Base-by-base conservation (phyloP, 2,113 vertebrate genomes). In the Illadopsis cleaveri region DNA sequence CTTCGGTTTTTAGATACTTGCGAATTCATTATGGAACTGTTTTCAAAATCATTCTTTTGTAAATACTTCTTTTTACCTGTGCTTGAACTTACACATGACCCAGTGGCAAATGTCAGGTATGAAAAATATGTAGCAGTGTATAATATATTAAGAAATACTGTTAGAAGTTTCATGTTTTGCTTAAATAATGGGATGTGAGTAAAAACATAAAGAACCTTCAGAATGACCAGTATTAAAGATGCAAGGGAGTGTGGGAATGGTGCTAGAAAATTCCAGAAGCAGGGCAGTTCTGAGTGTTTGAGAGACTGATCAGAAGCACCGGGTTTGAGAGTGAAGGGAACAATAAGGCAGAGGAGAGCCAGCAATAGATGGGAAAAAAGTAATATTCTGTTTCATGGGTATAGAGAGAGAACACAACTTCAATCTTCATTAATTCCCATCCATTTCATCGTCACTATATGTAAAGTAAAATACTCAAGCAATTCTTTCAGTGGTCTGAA, bases 1-100 rank as follows among this genome's bases (percentile, higher is more conserved):
- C 98, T 99, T 84, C 98, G 99, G 12, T 99, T 99, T 97, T 98
- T 99, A 86, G 99, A 99, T 94, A 98, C 99, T 73, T 99, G 99
- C 98, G 99, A 99, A 98, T 98, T 98, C 83, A 98, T 99, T 92
- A 98, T 98, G 86, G 99, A 99, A 78, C 97, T 99, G 50, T 99
- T 99, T 98, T 99, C 99, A 86, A 99, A 99, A 86, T 99, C 99
- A 62, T 99, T 99, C 98, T 99, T 99, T 97, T 99, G 99, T 98
- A 99, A 99, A 98, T 98, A 99, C 84, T 99, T 99, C 97, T 98
- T 99, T 94, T 95, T 99, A 47, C 98, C 98, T 64, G 98, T 98
- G 21, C 98, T 99, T 93, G 99, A 99, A 91, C 98, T 99, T 90
- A 99, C 99, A 80, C 98, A 98, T 48, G 99, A 99, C 95, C 99